Evolutionary conservation across 2,888 invertebrate species (phyloP).

Genomic region (Drosophila diplacantha): DNA sequence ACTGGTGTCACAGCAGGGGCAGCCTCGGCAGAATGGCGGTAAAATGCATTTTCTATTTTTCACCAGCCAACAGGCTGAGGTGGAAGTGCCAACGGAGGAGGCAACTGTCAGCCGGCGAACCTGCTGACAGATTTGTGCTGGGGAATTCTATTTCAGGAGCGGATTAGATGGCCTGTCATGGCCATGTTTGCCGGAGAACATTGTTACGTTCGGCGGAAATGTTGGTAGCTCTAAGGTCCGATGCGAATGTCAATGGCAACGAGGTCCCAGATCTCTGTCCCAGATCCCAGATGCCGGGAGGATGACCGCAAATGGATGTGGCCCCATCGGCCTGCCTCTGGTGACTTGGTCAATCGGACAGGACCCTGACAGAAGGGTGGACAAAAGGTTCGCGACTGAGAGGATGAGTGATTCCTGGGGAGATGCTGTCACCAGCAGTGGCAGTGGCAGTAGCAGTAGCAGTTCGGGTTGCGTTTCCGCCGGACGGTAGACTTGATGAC

Average conservation of each 20-base stretch:
- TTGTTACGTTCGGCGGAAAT: constrained; percentile 42
- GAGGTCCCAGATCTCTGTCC: constrained; percentile 10
- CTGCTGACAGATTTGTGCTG: constrained; percentile 31
- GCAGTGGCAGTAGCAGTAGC: neutral
- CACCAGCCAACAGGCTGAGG: neutral
- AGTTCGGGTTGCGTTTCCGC: constrained; percentile 13
- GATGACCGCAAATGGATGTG: constrained; percentile 64
- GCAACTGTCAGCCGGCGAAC: constrained; percentile 20
- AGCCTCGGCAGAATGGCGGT: constrained; percentile 13
- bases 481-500: constrained; percentile 21
- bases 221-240: constrained; percentile 13
- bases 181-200: constrained; percentile 37
- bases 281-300: neutral
- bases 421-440: constrained; percentile 13
- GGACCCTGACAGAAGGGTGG: constrained; percentile 1
- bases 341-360: constrained; percentile 9
- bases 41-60: constrained; percentile 40
- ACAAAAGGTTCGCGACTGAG: constrained; percentile 26
- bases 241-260: constrained; percentile 31
- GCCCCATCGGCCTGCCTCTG: no score
- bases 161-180: constrained; percentile 57
- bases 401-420: constrained; percentile 18
- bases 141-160: constrained; percentile 43
- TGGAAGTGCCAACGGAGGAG: constrained; percentile 18
- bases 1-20: constrained; percentile 25